Percentiles rank a stretch among this genome's conserved stretches.
Evolutionary conservation across 2,113 vertebrate genomes (phyloP).

Genomic region (Phyllostomus discolor): DNA sequence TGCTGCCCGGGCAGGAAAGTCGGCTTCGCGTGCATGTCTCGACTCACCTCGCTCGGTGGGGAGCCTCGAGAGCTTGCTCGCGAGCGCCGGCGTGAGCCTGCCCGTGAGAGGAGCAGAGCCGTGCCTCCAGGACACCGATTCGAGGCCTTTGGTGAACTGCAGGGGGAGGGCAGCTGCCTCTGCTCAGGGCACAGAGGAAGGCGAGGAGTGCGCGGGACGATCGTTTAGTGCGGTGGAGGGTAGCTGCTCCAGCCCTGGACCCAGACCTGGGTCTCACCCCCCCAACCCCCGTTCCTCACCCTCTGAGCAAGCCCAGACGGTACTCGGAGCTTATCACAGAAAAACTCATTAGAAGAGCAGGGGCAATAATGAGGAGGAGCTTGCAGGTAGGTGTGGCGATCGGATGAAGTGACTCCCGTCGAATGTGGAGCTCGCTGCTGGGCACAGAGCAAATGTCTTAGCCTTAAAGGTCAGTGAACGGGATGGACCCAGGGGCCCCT

Average conservation of each 20-base stretch:
- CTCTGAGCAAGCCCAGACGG: not conserved
- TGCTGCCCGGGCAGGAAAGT: not conserved
- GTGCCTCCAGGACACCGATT: not conserved
- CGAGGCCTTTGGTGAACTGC: not conserved
- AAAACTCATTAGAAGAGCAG: not conserved
- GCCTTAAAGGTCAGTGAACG: too few species aligned
- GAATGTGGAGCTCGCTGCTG: too few species aligned
- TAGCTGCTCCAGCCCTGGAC: not conserved
- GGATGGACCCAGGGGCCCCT: too few species aligned
- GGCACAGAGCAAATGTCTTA: too few species aligned
- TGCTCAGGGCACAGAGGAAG: not conserved
- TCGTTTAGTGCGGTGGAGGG: not conserved
- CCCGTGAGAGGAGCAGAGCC: not conserved
- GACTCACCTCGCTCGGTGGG: not conserved
- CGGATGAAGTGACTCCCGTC: too few species aligned
- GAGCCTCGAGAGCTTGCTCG: not conserved
- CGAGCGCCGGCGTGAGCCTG: not conserved
- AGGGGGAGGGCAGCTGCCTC: not conserved
- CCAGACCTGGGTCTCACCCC: not conserved
- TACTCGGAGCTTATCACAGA: not conserved
- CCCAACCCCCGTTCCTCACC: not conserved
- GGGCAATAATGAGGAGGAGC: not conserved
- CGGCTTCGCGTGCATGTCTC: not conserved
- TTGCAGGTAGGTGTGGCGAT: too few species aligned
- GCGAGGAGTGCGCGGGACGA: not conserved